Percentiles rank a stretch among this genome's conserved stretches.
phyloP scores from a whole-genome alignment of 1,140 invertebrate species.

The Chironomus striatipennis region DNA sequence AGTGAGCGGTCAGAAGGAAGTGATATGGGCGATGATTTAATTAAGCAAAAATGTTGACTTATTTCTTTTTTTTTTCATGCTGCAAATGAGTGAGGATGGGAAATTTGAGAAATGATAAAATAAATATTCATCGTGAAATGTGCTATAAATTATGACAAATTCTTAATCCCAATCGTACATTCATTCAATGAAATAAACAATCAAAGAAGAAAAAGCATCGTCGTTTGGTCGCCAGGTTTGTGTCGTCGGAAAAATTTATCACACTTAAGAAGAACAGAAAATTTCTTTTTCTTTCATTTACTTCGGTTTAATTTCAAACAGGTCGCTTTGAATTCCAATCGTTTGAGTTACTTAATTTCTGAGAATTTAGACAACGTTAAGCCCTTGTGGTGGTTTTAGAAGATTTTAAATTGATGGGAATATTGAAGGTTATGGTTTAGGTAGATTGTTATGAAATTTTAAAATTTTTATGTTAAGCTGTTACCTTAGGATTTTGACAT shows the following conservation, averaged over 20 bases:
- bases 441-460: no score
- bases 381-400: no score
- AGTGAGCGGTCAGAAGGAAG: not conserved
- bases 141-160: not conserved
- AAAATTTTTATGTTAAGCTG: no score
- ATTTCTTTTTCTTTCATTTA: not conserved
- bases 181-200: not conserved
- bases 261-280: not conserved
- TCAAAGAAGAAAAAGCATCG: not conserved
- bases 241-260: not conserved
- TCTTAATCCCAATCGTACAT: not conserved
- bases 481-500: no score
- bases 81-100: not conserved
- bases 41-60: not conserved
- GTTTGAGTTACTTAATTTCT: not conserved
- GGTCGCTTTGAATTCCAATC: conserved; percentile 3
- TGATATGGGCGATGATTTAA: not conserved
- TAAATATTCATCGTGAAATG: not conserved
- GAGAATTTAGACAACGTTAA: no score
- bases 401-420: no score
- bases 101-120: not conserved
- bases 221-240: not conserved
- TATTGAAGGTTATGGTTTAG: no score
- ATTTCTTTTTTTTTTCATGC: not conserved
- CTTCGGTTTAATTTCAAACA: not conserved